Base-by-base conservation (phyloP, 1,140 invertebrate genomes). In the Sarcophaga bullata region DNA sequence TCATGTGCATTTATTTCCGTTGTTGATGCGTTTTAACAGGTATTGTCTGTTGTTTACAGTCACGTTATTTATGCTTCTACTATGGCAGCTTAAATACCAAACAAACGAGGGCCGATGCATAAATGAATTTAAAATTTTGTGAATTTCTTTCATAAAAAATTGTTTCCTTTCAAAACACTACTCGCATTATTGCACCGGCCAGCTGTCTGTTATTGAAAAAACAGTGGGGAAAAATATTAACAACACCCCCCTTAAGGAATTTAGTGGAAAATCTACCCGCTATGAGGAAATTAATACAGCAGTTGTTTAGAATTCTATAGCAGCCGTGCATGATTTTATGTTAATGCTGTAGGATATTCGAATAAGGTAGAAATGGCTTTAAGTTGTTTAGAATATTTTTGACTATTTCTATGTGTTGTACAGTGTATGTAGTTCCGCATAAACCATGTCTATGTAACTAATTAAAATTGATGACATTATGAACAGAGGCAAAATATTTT, bases 391-490 rank as follows among this genome's bases (percentile, higher is more conserved):
- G 6, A 50, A 50, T 50, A 50, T 8, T 50, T 50, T 50, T 50
- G 49, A 52, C 1, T 13, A 58, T 25, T 52, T 9, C 6, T 6
- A 52, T 52, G 13, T 52, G 6, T 19, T 25, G 17, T 3, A 19
- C 3, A 68, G 62, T 68, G 62, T 19, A 19, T 68, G 3, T 19
- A 5, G 17, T n/a, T 25, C n/a, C 19, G 19, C 13, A 8, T 25
- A 25, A 19, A 19, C 19, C 19, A 68, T 68, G n/a, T 68, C 62
- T 68, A 19, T 10, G 62, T 25, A 25, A 68, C 62, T 68, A 68
- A 68, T 68, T 68, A 68, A 68, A 68, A 68, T 68, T 68, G 62
- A 68, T 68, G 62, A 68, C 15, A 19, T 68, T 68, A 68, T 68
- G 62, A 17, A 68, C 62, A 25, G n/a, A 19, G 62, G 62, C 62